These are phyloP conservation scores for Dinocampus coccinellae DNA, from an alignment of 2,888 invertebrate species.

Conservation along the genomic window DNA sequence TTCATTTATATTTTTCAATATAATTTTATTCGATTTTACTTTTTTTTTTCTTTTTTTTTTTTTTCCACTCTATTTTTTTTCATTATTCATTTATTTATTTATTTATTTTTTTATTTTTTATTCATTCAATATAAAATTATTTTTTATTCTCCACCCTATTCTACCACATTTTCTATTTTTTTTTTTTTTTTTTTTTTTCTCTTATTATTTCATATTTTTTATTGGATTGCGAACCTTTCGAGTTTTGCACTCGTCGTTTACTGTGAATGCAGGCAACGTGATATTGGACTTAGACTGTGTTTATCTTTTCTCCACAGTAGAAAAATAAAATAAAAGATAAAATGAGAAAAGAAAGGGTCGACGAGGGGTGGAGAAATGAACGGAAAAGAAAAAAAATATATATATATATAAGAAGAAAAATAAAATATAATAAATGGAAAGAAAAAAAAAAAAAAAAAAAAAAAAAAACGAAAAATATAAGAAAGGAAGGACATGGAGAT, in stretches of 20 bases:
- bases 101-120: too few relatives aligned
- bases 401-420: too few relatives aligned
- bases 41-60: background rate
- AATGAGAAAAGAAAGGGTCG: background rate
- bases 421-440: background rate
- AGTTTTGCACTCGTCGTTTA: background rate
- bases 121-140: too few relatives aligned
- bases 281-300: background rate
- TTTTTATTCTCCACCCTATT: too few relatives aligned
- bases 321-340: background rate
- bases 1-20: too few relatives aligned
- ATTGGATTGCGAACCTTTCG: background rate
- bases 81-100: too few relatives aligned
- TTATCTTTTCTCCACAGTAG: constrained; percentile 4
- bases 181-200: background rate
- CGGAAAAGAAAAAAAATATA: too few relatives aligned
- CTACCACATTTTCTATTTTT: too few relatives aligned
- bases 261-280: background rate
- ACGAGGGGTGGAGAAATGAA: too few relatives aligned
- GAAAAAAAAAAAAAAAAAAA: background rate
- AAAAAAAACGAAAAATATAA: too few relatives aligned
- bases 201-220: background rate
- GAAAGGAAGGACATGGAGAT: background rate
- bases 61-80: background rate
- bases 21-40: constrained; percentile 21